Base-by-base conservation (phyloP, 2,113 vertebrate species). In the Phycodurus eques region DNA sequence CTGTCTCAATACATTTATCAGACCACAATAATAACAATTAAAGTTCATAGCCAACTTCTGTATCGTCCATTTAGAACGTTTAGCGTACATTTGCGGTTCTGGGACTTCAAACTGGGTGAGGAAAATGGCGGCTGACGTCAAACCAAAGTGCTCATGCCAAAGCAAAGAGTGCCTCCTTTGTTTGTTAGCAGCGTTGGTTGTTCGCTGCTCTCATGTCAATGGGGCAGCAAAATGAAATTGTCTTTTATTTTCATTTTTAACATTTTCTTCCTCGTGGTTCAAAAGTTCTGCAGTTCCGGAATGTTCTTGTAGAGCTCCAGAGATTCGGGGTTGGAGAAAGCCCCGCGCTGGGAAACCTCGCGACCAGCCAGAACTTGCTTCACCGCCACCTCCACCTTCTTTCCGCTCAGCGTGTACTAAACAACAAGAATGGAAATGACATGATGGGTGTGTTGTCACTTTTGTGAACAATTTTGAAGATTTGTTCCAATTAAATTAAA, bases 301-400 rank as follows among this genome's bases (percentile, higher is more conserved):
- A 99, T 92, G 92, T 96, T 93, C 77, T 86, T 91, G 92, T 95
- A 99, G 62, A 98, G 90, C 63, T 98, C 96, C 90, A 99, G 90
- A 17, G 96, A 90, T 68, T 94, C 95, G 0, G 98, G 97, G 87
- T 99, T 99, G 66, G 94, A 98, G 90, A 99, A 98, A 1, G 95
- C 93, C 9, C 95, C 94, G 0, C 93, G 92, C 47, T 98, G 94
- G 5, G 91, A 86, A 64, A 98, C 95, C 7, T 94, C 89, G 66
- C 93, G 94, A 5, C 97, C 96, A 0, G 97, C 95, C 12, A 99
- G 91, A 77, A 98, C 85, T 88, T 98, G 95, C 72, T 98, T 98
- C 82, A 99, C 96, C 0, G 98, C 97, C 77, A 98, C 95, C 85
- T 99, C 97, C 76, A 99, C 96, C 76, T 99, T 99, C 87, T 99